Conservation (phyloP, 2,888 invertebrate species). For the Drosophila fulvimacula region DNA sequence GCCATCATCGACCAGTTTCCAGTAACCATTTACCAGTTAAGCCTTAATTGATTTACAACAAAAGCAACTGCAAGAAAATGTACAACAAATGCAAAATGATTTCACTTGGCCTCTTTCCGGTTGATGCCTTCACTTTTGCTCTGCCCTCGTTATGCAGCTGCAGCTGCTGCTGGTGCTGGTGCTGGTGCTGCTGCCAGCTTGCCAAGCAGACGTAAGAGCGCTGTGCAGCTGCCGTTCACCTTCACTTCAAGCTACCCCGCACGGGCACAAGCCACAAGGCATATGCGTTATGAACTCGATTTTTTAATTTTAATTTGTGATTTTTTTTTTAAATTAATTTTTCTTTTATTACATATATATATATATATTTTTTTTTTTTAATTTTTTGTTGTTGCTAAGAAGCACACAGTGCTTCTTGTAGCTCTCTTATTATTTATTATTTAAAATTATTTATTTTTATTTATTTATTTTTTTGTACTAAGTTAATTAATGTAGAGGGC, state of each 20-base stretch:
- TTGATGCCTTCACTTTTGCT: slow-evolving; percentile 40
- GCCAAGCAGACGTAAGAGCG: slow-evolving; percentile 11
- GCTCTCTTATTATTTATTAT: too few species aligned
- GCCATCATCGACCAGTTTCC: slow-evolving; percentile 25
- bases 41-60: slow-evolving; percentile 60
- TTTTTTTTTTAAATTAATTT: too few species aligned
- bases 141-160: slow-evolving; percentile 28
- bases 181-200: slow-evolving; percentile 31
- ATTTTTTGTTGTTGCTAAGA: too few species aligned
- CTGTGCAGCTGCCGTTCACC: slow-evolving; percentile 3
- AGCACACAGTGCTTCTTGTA: too few species aligned
- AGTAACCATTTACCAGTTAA: slow-evolving; percentile 44
- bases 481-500: too few species aligned
- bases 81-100: slow-evolving; percentile 45
- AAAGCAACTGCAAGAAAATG: slow-evolving; percentile 28
- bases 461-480: too few species aligned
- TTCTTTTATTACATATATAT: too few species aligned
- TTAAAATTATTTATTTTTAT: too few species aligned
- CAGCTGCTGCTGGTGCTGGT: slow-evolving; percentile 21
- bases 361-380: too few species aligned
- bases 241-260: slow-evolving; percentile 7
- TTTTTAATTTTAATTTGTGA: too few species aligned
- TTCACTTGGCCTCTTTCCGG: slow-evolving; percentile 48
- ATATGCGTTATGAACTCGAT: neutral
- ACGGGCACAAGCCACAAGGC: neutral